These are phyloP conservation scores for Mustelus asterias DNA, from an alignment of 2,113 vertebrate species.

Conservation along the genomic window DNA sequence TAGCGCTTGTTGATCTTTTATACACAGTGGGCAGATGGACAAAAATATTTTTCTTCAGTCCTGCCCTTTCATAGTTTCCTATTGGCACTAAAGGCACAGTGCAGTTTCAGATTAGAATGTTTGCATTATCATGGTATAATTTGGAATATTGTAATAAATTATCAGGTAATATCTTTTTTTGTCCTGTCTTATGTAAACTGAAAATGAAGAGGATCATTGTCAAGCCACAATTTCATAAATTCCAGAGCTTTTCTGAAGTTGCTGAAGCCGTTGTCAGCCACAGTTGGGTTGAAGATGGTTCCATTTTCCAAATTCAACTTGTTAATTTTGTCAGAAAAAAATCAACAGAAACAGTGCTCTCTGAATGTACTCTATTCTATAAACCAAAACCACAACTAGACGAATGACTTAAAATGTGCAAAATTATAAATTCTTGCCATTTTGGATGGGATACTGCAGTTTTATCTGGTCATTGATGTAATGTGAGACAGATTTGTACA, in stretches of 20 bases:
- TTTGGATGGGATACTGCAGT: background rate
- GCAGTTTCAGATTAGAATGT: background rate
- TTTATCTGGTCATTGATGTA: background rate
- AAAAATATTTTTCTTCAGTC: background rate
- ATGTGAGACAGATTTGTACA: background rate
- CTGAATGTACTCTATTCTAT: background rate
- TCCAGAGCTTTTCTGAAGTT: background rate
- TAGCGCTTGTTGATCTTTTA: background rate
- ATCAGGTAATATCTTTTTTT: background rate
- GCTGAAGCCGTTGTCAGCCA: background rate
- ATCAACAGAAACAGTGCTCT: background rate
- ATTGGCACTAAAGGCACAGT: background rate
- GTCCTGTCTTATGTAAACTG: background rate
- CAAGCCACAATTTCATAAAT: background rate
- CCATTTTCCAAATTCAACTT: background rate
- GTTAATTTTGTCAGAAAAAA: background rate
- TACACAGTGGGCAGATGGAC: background rate
- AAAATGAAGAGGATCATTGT: background rate
- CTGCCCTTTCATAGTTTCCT: background rate
- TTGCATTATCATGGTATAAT: background rate
- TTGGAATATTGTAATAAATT: background rate
- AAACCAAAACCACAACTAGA: background rate
- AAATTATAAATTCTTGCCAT: background rate
- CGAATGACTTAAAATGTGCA: background rate
- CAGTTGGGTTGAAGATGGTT: background rate